phyloP scores from a whole-genome alignment of 2,797 vertebrate species.

The Chiroxiphia lanceolata region DNA sequence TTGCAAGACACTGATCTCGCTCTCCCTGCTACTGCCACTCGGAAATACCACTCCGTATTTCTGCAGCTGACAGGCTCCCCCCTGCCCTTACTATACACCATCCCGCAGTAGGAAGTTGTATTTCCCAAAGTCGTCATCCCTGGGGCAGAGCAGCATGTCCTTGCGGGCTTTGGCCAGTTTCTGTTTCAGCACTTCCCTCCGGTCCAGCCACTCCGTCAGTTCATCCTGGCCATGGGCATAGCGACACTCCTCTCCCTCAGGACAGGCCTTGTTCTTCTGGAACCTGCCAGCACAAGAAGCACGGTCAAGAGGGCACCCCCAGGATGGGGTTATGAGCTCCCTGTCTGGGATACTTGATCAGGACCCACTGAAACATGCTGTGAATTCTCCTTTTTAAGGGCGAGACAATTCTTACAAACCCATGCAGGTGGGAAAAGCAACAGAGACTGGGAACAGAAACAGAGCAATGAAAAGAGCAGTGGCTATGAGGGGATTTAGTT shows the following conservation, averaged over 20 bases:
- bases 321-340: neutral
- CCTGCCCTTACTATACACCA: constrained; percentile 44
- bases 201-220: constrained; percentile 89
- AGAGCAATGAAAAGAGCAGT: neutral
- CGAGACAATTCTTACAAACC: neutral
- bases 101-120: constrained; percentile 92
- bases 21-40: constrained; percentile 30
- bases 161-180: constrained; percentile 90
- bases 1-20: constrained; percentile 7
- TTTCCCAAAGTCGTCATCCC: constrained; percentile 91
- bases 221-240: constrained; percentile 89
- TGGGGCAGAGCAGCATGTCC: constrained; percentile 89
- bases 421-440: neutral
- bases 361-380: neutral
- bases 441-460: neutral
- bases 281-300: constrained; percentile 61
- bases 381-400: neutral
- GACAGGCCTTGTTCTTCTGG: constrained; percentile 81
- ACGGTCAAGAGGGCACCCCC: neutral
- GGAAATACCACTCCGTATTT: neutral
- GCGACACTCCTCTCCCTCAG: constrained; percentile 88
- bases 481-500: neutral
- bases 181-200: constrained; percentile 87
- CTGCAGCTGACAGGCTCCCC: neutral
- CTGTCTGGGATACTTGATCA: accelerated